Conservation (phyloP, 2,113 vertebrate genomes). For the Cyprinodon variegatus region DNA sequence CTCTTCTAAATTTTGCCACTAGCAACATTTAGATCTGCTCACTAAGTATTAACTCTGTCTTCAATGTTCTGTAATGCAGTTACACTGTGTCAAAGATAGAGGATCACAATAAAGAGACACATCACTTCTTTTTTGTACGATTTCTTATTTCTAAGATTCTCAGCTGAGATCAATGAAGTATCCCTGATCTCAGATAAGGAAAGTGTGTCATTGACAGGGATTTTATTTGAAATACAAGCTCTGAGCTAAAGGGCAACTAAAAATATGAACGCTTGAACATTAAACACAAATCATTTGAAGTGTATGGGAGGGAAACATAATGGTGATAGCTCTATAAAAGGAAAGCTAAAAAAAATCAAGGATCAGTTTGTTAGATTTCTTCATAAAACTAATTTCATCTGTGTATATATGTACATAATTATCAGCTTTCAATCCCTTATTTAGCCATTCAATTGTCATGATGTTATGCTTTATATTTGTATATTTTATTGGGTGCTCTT, state of each 20-base stretch:
- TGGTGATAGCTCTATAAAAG: neutral
- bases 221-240: neutral
- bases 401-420: neutral
- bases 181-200: neutral
- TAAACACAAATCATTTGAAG: neutral
- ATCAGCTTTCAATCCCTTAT: neutral
- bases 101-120: constrained; percentile 61
- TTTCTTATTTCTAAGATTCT: neutral
- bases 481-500: neutral
- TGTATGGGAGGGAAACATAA: neutral
- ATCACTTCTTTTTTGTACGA: constrained; percentile 3
- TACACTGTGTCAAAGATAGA: constrained; percentile 13
- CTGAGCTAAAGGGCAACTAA: neutral
- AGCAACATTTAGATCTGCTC: constrained; percentile 25
- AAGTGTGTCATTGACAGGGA: neutral
- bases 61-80: constrained; percentile 40
- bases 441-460: neutral
- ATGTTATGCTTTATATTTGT: neutral
- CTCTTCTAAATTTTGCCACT: constrained; percentile 36
- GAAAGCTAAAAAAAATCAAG: neutral
- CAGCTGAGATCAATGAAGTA: neutral
- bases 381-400: neutral
- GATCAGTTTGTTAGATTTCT: neutral
- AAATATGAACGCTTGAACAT: neutral
- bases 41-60: constrained; percentile 43